Conservation (phyloP, 2,113 vertebrate genomes). For the Nerophis ophidion region DNA sequence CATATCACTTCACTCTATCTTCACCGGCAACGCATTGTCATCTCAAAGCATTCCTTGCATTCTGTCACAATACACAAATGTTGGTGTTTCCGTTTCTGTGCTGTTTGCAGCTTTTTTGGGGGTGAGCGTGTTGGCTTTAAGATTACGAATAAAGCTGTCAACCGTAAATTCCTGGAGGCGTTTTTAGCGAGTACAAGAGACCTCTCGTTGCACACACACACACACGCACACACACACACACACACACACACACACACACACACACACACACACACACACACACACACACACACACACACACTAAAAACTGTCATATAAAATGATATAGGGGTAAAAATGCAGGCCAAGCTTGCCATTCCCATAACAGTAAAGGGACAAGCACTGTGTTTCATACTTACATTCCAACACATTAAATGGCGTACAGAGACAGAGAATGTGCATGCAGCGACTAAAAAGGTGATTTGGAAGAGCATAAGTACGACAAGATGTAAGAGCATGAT, state of each 20-base stretch:
- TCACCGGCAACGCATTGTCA: slow-evolving; percentile 22
- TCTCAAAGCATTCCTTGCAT: slow-evolving; percentile 32
- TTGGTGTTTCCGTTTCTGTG: slow-evolving; percentile 27
- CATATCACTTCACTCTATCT: slow-evolving; percentile 13
- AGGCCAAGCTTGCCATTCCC: background rate
- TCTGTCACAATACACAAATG: slow-evolving; percentile 26
- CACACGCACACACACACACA: slow-evolving; percentile 11
- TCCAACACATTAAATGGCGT: slow-evolving; percentile 6
- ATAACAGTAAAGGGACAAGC: slow-evolving; percentile 9
- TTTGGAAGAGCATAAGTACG: slow-evolving; percentile 19
- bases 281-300: slow-evolving; percentile 3
- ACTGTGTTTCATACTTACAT: background rate
- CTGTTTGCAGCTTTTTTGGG: background rate
- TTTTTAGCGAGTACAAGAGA: slow-evolving; percentile 14
- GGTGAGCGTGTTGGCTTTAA: slow-evolving; percentile 4
- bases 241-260: slow-evolving; percentile 9
- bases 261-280: slow-evolving; percentile 13
- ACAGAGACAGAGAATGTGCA: slow-evolving; percentile 7
- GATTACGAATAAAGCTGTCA: slow-evolving; percentile 17
- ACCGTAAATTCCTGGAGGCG: slow-evolving; percentile 18
- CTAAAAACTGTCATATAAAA: background rate
- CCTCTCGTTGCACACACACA: background rate
- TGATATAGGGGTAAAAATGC: background rate
- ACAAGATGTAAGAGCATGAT: slow-evolving; percentile 9
- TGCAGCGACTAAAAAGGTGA: slow-evolving; percentile 36